Conservation (phyloP, 2,888 invertebrate genomes). For the Pedicia rivosa region DNA sequence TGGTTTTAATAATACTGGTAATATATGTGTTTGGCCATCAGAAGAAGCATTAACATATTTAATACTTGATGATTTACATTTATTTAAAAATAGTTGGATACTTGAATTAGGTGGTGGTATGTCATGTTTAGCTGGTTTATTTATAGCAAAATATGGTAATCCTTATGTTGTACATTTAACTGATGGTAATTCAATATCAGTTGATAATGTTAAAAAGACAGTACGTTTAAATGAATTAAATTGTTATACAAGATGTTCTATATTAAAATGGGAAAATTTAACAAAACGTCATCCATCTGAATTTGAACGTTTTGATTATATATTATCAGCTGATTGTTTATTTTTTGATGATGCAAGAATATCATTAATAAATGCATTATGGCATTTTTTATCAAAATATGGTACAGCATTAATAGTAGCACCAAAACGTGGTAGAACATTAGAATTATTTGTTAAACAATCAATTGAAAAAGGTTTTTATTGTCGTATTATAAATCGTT, state of each 20-base stretch:
- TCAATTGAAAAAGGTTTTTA: constrained; percentile 41
- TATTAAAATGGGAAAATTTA: constrained; percentile 38
- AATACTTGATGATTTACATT: constrained; percentile 41
- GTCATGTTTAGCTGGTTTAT: constrained; percentile 64
- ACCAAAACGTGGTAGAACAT: constrained; percentile 53
- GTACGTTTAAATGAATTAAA: constrained; percentile 45
- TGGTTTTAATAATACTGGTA: constrained; percentile 72
- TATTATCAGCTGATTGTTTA: constrained; percentile 64
- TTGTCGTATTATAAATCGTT: constrained; percentile 39
- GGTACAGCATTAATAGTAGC: constrained; percentile 62
- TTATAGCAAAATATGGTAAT: constrained; percentile 48
- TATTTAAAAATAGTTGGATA: constrained; percentile 49
- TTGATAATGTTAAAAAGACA: constrained; percentile 53
- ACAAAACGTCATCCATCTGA: constrained; percentile 21
- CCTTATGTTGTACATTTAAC: constrained; percentile 50
- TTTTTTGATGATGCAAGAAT: constrained; percentile 59
- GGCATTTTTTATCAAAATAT: constrained; percentile 39
- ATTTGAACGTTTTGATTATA: constrained; percentile 43
- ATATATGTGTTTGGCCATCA: constrained; percentile 66
- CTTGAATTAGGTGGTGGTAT: constrained; percentile 73
- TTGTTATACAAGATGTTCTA: constrained; percentile 35
- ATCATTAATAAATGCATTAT: constrained; percentile 49
- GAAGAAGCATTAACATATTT: constrained; percentile 60
- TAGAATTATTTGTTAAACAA: constrained; percentile 47
- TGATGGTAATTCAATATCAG: constrained; percentile 61